Conservation (phyloP, 2,113 vertebrate species). For the Pogonocichla stellata region DNA sequence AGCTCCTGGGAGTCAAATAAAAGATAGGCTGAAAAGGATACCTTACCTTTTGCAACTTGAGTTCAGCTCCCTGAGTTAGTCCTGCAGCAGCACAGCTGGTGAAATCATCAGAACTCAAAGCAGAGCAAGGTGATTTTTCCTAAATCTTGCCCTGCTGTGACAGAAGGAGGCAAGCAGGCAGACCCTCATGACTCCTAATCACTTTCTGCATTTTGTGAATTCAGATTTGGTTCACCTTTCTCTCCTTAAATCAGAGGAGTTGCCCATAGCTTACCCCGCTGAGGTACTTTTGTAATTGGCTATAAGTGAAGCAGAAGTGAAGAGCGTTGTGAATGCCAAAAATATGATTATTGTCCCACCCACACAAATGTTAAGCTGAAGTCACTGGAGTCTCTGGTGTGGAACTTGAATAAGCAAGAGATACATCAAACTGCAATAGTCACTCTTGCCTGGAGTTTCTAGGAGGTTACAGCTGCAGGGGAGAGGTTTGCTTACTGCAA, state of each 20-base stretch:
- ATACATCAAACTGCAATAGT: neutral
- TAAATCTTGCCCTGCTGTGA: neutral
- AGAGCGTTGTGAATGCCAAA: neutral
- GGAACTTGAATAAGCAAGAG: neutral
- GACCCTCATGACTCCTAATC: neutral
- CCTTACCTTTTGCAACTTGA: neutral
- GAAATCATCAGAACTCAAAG: neutral
- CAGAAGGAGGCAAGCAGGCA: neutral
- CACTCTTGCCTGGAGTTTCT: neutral
- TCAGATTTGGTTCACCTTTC: neutral
- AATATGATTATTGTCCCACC: neutral
- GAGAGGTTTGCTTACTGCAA: neutral
- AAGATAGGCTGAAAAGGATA: neutral
- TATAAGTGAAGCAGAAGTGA: neutral
- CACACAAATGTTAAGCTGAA: neutral
- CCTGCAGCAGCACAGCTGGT: neutral
- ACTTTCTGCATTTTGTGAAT: neutral
- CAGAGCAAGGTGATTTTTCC: neutral
- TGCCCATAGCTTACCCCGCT: accelerated
- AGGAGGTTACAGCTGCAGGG: neutral
- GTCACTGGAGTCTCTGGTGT: neutral
- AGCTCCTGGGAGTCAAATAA: neutral
- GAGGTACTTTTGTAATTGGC: neutral
- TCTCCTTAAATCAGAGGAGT: neutral
- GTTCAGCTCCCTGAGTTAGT: neutral